Evolutionary conservation across 2,797 vertebrate genomes (phyloP), one percentile per base, ranked within the genome.

Genomic region (Scarus forsteni): DNA sequence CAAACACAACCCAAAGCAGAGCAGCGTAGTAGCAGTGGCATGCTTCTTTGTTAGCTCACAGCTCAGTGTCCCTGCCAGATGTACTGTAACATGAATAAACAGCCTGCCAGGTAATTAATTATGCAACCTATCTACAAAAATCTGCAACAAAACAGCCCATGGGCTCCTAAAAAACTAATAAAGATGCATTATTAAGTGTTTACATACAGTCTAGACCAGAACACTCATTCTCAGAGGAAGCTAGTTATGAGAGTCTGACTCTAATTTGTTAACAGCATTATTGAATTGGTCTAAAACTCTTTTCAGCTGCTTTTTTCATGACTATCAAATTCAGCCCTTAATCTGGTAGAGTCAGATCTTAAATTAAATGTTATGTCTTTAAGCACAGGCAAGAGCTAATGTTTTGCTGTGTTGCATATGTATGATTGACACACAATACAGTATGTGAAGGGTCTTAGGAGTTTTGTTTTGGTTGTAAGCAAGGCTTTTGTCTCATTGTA

Each of bases 1-100:
- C 63, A 63, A 75, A 67, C 81, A 66, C 57, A 61, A 52, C 44
- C 38, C 34, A 46, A 66, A 48, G 5, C 78, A 69, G 67, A 53
- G 81, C 61, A 72, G 69, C 68, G 56, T 70, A 66, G 76, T 2
- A 67, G 76, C 81, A 53, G 70, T 36, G 58, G 52, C 83, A 77
- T 61, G 85, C 80, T 83, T 90, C 92, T 93, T 92, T 93, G 92
- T 93, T 91, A 84, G 88, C 86, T 64, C 62, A 46, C 66, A 73
- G 67, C 84, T 71, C 52, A 35, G 67, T 68, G 62, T 71, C 64
- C 46, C 70, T 73, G 55, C 57, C 68, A 61, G 51, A 59, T 81
- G 12, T 38, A 59, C 52, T 75, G 55, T 76, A 73, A 38, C 72
- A 69, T 81, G 66, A 56, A 66, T 0, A 42, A 50, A 73, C 14